phyloP scores from a whole-genome alignment of 2,797 vertebrate species.

The Sebastes alutus region DNA sequence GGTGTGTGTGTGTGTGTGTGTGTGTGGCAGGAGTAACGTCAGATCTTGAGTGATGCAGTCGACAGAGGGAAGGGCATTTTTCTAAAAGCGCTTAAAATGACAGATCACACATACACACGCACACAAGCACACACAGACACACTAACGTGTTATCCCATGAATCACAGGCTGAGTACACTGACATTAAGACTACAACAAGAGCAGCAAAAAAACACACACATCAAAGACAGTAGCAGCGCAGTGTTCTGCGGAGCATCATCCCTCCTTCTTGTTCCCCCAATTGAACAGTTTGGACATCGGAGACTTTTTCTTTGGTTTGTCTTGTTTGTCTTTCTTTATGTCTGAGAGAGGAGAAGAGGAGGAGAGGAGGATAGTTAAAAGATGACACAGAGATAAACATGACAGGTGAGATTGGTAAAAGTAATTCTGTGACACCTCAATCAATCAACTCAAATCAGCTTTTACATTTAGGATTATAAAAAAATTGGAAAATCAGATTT shows the following conservation, averaged over 20 bases:
- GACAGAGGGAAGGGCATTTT: conserved; percentile 47
- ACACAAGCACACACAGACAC: not conserved
- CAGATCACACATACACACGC: conserved; percentile 1
- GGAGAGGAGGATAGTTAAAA: not conserved
- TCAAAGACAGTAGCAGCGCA: not conserved
- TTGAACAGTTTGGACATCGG: conserved; percentile 71
- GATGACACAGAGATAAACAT: not conserved
- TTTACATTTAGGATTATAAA: not conserved
- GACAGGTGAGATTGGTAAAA: not conserved
- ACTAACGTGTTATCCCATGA: conserved; percentile 22
- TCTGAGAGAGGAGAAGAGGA: conserved; percentile 49
- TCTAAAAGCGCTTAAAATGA: conserved; percentile 25
- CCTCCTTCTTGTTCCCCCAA: conserved; percentile 71
- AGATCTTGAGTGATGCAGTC: conserved; percentile 45
- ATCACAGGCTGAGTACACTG: conserved; percentile 37
- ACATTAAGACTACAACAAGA: conserved; percentile 36
- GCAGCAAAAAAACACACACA: not conserved
- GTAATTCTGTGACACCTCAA: not conserved
- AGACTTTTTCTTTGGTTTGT: conserved; percentile 80
- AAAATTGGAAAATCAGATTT: not conserved
- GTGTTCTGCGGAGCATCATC: conserved; percentile 35
- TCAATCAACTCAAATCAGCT: not conserved
- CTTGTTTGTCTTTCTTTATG: conserved; percentile 80
- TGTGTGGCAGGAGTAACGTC: conserved; percentile 5
- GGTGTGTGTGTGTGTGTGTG: not conserved